These are phyloP conservation scores for Electrona antarctica DNA, from an alignment of 2,113 vertebrate genomes.

Conservation along the genomic window DNA sequence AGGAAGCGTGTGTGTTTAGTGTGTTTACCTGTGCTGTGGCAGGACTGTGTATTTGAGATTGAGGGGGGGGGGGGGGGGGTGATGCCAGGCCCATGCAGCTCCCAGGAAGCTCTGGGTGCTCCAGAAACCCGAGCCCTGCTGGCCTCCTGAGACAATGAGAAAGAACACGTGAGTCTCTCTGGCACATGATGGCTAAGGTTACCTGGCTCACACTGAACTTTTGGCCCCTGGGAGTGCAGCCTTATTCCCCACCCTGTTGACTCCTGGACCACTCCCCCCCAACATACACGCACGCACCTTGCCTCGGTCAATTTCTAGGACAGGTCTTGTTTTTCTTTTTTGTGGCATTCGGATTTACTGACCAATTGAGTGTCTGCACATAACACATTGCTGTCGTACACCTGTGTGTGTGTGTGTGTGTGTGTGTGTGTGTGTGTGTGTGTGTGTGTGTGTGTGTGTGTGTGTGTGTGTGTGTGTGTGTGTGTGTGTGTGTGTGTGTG, in stretches of 20 bases:
- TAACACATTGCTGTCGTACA: too few species aligned
- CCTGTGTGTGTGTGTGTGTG: too few species aligned
- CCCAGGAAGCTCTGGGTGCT: slow-evolving; percentile 58
- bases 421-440: too few species aligned
- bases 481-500: background rate
- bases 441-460: too few species aligned
- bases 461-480: background rate
- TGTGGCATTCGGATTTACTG: background rate
- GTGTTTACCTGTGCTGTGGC: slow-evolving; percentile 3
- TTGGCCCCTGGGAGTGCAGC: slow-evolving; percentile 70
- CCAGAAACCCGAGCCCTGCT: slow-evolving; percentile 72
- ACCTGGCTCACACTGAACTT: slow-evolving; percentile 74
- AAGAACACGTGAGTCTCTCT: slow-evolving; percentile 68
- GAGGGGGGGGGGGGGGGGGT: slow-evolving; percentile 19
- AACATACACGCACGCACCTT: too few species aligned
- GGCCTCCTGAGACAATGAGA: slow-evolving; percentile 68
- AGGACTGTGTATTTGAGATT: background rate
- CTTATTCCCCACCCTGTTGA: slow-evolving; percentile 59
- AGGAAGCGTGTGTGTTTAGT: background rate
- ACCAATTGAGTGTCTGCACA: too few species aligned
- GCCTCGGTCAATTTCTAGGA: too few species aligned
- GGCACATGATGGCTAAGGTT: slow-evolving; percentile 71
- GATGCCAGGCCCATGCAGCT: slow-evolving; percentile 39
- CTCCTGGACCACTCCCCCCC: slow-evolving; percentile 46
- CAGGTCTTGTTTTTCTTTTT: background rate